Conservation (phyloP, 2,113 vertebrate species). For the Onychorhynchus coronatus region DNA sequence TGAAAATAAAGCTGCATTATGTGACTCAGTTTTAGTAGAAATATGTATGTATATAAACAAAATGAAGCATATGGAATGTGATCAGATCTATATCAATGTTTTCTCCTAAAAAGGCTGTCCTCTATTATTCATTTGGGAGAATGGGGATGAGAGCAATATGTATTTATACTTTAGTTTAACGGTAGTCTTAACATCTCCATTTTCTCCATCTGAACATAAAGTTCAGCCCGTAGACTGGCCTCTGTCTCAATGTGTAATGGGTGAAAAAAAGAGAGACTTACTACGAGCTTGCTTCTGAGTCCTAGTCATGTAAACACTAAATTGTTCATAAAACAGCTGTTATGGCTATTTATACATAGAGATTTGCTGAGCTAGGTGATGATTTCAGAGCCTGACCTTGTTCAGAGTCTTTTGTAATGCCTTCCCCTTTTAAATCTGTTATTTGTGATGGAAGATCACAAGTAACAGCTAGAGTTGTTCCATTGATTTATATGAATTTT, state of each 20-base stretch:
- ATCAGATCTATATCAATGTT: neutral
- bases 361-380: neutral
- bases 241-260: neutral
- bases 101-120: neutral
- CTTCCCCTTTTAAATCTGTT: neutral
- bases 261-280: neutral
- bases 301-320: neutral
- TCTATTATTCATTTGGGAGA: neutral
- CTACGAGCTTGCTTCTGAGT: neutral
- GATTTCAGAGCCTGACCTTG: neutral
- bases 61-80: neutral
- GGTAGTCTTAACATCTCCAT: neutral
- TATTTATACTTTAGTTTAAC: neutral
- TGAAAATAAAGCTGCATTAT: neutral
- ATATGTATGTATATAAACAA: neutral
- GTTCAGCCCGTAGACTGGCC: neutral
- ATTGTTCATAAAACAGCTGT: neutral
- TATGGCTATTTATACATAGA: neutral
- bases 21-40: neutral
- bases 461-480: neutral
- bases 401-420: neutral
- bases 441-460: neutral
- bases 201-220: neutral
- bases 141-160: neutral
- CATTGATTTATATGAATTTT: neutral